Conservation (phyloP, 1,140 invertebrate species). For the Atta texana region DNA sequence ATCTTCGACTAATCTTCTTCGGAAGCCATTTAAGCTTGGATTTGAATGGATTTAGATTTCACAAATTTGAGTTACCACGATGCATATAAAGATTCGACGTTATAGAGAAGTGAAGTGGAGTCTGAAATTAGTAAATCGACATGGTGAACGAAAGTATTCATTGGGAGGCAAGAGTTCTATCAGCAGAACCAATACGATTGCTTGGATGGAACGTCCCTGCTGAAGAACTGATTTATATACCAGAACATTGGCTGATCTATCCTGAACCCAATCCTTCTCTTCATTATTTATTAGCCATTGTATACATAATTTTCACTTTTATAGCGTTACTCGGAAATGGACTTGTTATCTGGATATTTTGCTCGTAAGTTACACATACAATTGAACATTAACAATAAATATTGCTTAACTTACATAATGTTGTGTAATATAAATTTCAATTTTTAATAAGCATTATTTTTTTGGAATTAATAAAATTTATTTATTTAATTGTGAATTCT, state of each 20-base stretch:
- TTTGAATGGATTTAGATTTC: conserved; percentile 67
- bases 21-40: conserved; percentile 81
- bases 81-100: conserved; percentile 63
- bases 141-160: conserved; percentile 82
- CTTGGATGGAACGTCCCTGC: conserved; percentile 92
- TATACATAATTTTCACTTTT: conserved; percentile 93
- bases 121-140: conserved; percentile 79
- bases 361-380: conserved; percentile 88
- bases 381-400: conserved; percentile 7
- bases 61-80: conserved; percentile 40
- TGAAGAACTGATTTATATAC: conserved; percentile 91
- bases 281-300: conserved; percentile 93
- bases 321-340: conserved; percentile 94
- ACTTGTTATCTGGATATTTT: conserved; percentile 95
- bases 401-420: not conserved
- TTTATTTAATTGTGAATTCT: not conserved
- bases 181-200: conserved; percentile 86
- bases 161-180: conserved; percentile 82
- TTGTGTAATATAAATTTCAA: not conserved
- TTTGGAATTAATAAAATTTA: not conserved
- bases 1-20: conserved; percentile 81
- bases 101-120: conserved; percentile 64
- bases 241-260: conserved; percentile 93
- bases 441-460: not conserved
- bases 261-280: conserved; percentile 93